phyloP scores from a whole-genome alignment of 2,113 vertebrate genomes.

The Nothoprocta perdicaria region DNA sequence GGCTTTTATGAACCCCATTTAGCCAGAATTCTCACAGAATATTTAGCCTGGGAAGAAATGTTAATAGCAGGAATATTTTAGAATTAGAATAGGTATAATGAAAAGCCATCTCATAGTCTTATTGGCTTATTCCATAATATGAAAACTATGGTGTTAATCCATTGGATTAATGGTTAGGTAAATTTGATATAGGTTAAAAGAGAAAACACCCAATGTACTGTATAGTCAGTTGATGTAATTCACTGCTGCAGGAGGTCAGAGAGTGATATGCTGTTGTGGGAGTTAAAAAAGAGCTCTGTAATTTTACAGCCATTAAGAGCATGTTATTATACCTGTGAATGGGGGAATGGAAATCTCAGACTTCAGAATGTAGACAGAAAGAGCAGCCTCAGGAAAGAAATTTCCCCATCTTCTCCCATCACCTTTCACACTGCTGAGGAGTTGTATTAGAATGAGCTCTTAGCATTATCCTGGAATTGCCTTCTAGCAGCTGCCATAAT shows the following conservation, averaged over 20 bases:
- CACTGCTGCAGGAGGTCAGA: slow-evolving; percentile 59
- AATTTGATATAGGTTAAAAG: slow-evolving; percentile 62
- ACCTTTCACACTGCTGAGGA: slow-evolving; percentile 19
- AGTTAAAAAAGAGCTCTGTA: slow-evolving; percentile 67
- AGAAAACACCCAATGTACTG: slow-evolving; percentile 36
- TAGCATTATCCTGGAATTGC: slow-evolving; percentile 32
- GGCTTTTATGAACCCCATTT: background rate
- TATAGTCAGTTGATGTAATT: slow-evolving; percentile 62
- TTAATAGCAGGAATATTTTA: background rate
- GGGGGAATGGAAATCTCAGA: slow-evolving; percentile 40
- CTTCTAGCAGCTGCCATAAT: background rate
- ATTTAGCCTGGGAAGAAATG: slow-evolving; percentile 20
- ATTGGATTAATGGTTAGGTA: slow-evolving; percentile 68
- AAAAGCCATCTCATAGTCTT: slow-evolving; percentile 46
- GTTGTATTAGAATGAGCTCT: background rate
- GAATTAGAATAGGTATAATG: background rate
- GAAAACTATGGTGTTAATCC: slow-evolving; percentile 29
- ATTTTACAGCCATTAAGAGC: slow-evolving; percentile 71
- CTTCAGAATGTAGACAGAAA: slow-evolving; percentile 11
- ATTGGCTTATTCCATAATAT: slow-evolving; percentile 30
- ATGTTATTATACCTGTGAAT: slow-evolving; percentile 60
- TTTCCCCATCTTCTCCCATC: slow-evolving; percentile 43
- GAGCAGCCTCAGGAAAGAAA: slow-evolving; percentile 49
- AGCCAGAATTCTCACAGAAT: background rate
- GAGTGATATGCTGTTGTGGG: slow-evolving; percentile 42